These are phyloP conservation scores for Caradrina kadenii DNA, from an alignment of 2,888 invertebrate species.

Conservation along the genomic window DNA sequence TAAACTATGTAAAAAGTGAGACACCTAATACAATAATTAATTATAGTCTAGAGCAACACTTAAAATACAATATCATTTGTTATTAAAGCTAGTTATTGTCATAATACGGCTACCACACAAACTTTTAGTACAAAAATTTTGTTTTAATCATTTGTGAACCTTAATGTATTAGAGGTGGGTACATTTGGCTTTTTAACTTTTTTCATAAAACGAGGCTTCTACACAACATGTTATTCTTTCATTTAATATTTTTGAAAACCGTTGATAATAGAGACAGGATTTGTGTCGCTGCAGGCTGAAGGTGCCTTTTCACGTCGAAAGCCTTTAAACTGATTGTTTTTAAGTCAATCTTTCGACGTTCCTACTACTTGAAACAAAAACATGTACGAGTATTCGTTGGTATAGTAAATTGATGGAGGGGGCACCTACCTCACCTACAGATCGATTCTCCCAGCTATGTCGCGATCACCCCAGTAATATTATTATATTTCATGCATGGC, in stretches of 20 bases:
- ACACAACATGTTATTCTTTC: background rate
- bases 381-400: too few species aligned
- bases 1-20: background rate
- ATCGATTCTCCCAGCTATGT: background rate
- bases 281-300: background rate
- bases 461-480: background rate
- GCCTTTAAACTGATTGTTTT: too few species aligned
- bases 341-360: too few species aligned
- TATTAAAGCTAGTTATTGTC: constrained; percentile 6
- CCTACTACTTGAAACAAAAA: too few species aligned
- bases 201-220: constrained; percentile 7
- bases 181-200: background rate
- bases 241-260: background rate
- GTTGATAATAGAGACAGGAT: background rate
- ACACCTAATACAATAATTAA: background rate
- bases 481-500: background rate
- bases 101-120: background rate
- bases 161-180: background rate
- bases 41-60: background rate
- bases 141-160: constrained; percentile 2
- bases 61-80: constrained; percentile 2
- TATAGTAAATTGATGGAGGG: too few species aligned
- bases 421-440: background rate
- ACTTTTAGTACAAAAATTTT: background rate
- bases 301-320: background rate